Evolutionary conservation across 2,113 vertebrate genomes (phyloP), one percentile per base, ranked within the genome.

Genomic region (Centrocercus urophasianus): DNA sequence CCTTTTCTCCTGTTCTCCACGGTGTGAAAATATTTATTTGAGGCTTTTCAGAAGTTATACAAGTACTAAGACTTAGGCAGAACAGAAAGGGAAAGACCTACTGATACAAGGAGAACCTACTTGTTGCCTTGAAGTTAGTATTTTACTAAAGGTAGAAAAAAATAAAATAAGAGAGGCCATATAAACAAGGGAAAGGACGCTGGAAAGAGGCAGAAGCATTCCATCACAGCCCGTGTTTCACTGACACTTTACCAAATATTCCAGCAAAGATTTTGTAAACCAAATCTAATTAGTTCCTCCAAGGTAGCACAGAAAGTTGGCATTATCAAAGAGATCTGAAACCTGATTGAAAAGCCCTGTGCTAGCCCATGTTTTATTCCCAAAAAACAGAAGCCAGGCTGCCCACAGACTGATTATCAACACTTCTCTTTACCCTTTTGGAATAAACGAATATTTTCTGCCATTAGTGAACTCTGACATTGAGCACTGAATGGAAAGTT

Each of bases 291-390:
- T 2, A 25, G 10, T 25, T 59, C 19, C 21, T 4, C 38, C 15
- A 10, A 40, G 30, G 30, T 34, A 48, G 7, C 18, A 7, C 1
- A 72, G 42, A 6, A 16, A 34, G 18, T 13, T 25, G 6, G 48
- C 3, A 5, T 28, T 1, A 24, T 34, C 56, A 71, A 1, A 0
- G 40, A 67, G 30, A 66, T 27, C 54, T 13, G 19, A 28, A 48
- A 16, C 48, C 11, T 22, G 8, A 34, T 28, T 34, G 25, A 30
- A 25, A 36, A 32, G 21, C 34, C 64, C 19, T 10, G 1, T 3
- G 19, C 5, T 6, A n/a, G 15, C 43, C n/a, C 4, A 0, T 2
- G 7, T 10, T 45, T 30, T 47, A 15, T 7, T 19, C 10, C 30
- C 30, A 14, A 14, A 18, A 15, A 3, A 17, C 34, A 57, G 32